Evolutionary conservation across 64 coral and sea anemone species (phyloP).

Genomic region (Stichodactyla mertensii): DNA sequence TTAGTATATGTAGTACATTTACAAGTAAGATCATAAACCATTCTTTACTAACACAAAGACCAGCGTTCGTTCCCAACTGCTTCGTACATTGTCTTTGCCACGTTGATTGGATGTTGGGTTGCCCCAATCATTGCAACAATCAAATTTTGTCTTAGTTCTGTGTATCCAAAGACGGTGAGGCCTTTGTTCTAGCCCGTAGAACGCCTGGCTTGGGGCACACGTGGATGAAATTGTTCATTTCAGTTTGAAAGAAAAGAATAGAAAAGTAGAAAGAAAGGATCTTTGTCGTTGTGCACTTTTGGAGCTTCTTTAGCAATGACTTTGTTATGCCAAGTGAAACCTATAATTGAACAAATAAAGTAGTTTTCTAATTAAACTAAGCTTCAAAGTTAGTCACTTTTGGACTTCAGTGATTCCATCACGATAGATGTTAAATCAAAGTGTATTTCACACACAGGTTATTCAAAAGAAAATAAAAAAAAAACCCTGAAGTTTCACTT

Average conservation of each 20-base stretch:
- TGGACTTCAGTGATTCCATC: background rate
- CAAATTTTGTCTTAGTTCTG: background rate
- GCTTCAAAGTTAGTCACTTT: background rate
- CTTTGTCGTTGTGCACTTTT: slow-evolving; percentile 5
- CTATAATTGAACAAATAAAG: background rate
- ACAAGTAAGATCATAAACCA: background rate
- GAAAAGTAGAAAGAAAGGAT: background rate
- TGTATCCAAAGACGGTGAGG: background rate
- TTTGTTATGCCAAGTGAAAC: background rate
- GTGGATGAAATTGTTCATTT: background rate
- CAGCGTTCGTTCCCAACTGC: background rate
- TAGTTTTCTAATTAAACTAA: slow-evolving; percentile 1
- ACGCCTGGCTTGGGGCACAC: slow-evolving; percentile 4
- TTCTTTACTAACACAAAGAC: background rate
- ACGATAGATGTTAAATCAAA: too few species aligned
- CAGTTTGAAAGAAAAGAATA: background rate
- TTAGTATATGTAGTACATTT: background rate
- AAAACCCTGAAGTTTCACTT: too few species aligned
- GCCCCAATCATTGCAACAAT: background rate
- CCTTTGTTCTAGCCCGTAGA: background rate
- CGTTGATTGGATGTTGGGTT: background rate
- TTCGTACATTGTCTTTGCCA: background rate
- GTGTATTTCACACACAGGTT: too few species aligned
- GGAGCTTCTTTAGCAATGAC: background rate
- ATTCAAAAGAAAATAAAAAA: too few species aligned